A percentile compares a stretch with the other conserved stretches of the same genome.
Conservation (phyloP, 2,113 vertebrate species). For the Ploceus nigricollis region DNA sequence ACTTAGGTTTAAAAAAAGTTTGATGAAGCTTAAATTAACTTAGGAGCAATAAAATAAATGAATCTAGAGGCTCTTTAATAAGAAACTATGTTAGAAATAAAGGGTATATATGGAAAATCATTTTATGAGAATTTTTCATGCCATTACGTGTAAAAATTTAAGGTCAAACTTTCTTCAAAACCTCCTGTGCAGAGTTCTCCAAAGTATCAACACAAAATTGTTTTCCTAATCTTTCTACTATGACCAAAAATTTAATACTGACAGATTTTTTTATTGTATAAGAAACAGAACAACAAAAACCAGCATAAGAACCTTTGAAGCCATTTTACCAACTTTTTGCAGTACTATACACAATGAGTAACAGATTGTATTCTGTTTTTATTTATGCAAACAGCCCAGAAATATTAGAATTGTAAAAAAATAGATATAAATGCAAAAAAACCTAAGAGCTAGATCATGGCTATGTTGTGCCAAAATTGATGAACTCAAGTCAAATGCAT, state of each 20-base stretch:
- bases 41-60: background rate
- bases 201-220: background rate
- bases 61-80: background rate
- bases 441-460: background rate
- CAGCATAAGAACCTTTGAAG: background rate
- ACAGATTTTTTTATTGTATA: background rate
- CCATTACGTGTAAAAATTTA: background rate
- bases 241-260: background rate
- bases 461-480: background rate
- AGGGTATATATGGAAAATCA: background rate
- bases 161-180: background rate
- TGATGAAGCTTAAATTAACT: background rate
- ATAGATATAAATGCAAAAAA: background rate
- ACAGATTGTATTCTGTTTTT: background rate
- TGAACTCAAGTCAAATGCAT: background rate
- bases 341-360: background rate
- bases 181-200: background rate
- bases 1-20: background rate
- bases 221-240: background rate
- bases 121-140: background rate
- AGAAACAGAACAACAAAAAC: background rate
- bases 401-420: background rate
- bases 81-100: slow-evolving; percentile 25
- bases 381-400: background rate
- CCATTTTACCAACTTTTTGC: background rate